A percentile compares a stretch with the other conserved stretches of the same genome.
Evolutionary conservation across 2,113 vertebrate genomes (phyloP).

Genomic region (Cariama cristata): DNA sequence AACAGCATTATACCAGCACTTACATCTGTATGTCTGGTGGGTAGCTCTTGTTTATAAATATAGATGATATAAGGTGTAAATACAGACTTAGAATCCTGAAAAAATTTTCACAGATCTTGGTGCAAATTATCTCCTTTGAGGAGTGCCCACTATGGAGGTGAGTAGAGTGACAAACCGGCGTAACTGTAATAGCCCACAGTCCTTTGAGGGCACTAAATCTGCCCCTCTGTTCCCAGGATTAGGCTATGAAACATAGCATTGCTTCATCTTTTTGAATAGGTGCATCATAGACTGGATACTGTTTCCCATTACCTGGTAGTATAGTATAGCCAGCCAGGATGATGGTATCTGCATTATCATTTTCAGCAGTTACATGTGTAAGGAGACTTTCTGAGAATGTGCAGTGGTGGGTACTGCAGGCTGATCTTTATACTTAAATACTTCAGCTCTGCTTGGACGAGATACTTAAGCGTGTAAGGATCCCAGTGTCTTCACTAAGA

Average conservation of each 20-base stretch:
- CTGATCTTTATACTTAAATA: not conserved
- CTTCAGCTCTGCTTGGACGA: not conserved
- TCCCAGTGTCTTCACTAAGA: not conserved
- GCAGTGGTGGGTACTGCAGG: not conserved
- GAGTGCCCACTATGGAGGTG: not conserved
- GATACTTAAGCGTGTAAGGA: not conserved
- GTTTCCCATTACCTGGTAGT: not conserved
- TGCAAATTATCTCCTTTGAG: not conserved
- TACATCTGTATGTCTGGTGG: not conserved
- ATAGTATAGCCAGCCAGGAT: not conserved
- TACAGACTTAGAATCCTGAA: not conserved
- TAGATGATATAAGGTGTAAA: not conserved
- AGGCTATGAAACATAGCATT: not conserved
- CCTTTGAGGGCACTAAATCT: not conserved
- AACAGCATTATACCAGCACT: not conserved
- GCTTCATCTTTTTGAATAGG: not conserved
- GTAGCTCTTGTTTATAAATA: not conserved
- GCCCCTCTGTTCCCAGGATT: not conserved
- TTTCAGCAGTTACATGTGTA: not conserved
- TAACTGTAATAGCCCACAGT: not conserved
- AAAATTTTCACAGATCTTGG: not conserved
- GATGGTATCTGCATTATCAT: not conserved
- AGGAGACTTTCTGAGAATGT: not conserved
- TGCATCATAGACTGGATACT: not conserved
- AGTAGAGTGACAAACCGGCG: not conserved